Evolutionary conservation across 37 sponge, comb jelly and placozoan species (phyloP).

Genomic region (Haliclona indistincta): DNA sequence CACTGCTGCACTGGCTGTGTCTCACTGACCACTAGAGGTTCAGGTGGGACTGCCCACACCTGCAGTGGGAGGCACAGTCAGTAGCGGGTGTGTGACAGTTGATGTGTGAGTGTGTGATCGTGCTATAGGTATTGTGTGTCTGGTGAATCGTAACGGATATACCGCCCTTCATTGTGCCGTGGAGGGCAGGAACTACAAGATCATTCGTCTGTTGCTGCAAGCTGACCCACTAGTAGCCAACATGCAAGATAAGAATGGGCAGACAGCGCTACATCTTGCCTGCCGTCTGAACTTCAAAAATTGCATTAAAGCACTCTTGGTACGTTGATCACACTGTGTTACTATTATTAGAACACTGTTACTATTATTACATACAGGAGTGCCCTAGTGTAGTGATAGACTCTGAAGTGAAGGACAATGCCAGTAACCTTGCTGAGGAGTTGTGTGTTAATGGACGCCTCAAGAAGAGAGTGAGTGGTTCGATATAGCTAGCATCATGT

Average conservation of each 20-base stretch:
- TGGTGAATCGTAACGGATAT: slow-evolving; percentile 15
- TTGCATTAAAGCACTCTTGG: not conserved
- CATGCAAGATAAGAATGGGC: slow-evolving; percentile 32
- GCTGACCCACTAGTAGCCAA: slow-evolving; percentile 44
- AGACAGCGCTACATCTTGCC: slow-evolving; percentile 63
- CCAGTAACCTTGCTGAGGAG: not conserved
- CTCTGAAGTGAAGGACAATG: not conserved
- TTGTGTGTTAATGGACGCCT: not conserved
- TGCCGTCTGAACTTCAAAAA: slow-evolving; percentile 17
- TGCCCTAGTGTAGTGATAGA: not conserved
- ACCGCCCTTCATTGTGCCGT: slow-evolving; percentile 51
- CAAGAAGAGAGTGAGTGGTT: slow-evolving; percentile 2
- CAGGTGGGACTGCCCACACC: too few relatives aligned
- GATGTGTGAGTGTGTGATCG: not conserved
- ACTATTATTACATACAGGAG: not conserved
- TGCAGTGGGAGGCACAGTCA: too few relatives aligned
- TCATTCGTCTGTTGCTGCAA: slow-evolving; percentile 22
- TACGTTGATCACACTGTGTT: not conserved
- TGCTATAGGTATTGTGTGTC: slow-evolving; percentile 20
- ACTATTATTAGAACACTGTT: not conserved
- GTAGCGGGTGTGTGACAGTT: not conserved
- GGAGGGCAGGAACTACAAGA: slow-evolving; percentile 5
- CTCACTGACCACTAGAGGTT: too few relatives aligned
- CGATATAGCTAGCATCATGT: not conserved
- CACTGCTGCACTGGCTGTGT: too few relatives aligned